Evolutionary conservation across 2,113 vertebrate species (phyloP).

Genomic region (Kryptolebias marmoratus): DNA sequence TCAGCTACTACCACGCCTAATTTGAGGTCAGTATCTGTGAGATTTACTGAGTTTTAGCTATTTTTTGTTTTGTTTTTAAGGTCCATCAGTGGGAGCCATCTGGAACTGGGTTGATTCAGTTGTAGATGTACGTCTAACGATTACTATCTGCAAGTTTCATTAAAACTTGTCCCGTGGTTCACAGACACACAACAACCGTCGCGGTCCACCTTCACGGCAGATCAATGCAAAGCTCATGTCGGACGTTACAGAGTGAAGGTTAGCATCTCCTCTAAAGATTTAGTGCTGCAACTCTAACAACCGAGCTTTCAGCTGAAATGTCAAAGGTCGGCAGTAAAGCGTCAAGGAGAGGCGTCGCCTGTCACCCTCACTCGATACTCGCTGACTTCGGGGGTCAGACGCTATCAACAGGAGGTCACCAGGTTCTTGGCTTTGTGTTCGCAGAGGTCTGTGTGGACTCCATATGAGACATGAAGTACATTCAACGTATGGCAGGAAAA

Average conservation of each 20-base stretch:
- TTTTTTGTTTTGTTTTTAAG: no score
- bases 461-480: slow-evolving; percentile 47
- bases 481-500: slow-evolving; percentile 45
- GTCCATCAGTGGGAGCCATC: no score
- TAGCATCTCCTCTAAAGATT: slow-evolving; percentile 50
- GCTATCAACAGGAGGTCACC: slow-evolving; percentile 61
- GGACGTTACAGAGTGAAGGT: slow-evolving; percentile 4
- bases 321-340: slow-evolving; percentile 58
- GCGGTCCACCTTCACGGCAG: neutral
- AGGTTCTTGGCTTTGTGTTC: slow-evolving; percentile 36
- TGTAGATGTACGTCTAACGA: no score
- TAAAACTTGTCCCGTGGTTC: no score
- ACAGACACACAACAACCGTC: neutral
- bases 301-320: slow-evolving; percentile 51
- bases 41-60: no score
- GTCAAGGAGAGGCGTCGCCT: slow-evolving; percentile 60
- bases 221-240: slow-evolving; percentile 11
- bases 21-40: no score
- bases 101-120: no score
- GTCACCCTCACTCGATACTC: slow-evolving; percentile 57
- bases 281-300: slow-evolving; percentile 51
- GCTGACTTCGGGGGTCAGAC: slow-evolving; percentile 60
- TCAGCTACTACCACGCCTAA: no score
- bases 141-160: no score
- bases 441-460: slow-evolving; percentile 15